These are phyloP conservation scores for Centroberyx gerrardi DNA, from an alignment of 2,797 vertebrate genomes.

Conservation along the genomic window DNA sequence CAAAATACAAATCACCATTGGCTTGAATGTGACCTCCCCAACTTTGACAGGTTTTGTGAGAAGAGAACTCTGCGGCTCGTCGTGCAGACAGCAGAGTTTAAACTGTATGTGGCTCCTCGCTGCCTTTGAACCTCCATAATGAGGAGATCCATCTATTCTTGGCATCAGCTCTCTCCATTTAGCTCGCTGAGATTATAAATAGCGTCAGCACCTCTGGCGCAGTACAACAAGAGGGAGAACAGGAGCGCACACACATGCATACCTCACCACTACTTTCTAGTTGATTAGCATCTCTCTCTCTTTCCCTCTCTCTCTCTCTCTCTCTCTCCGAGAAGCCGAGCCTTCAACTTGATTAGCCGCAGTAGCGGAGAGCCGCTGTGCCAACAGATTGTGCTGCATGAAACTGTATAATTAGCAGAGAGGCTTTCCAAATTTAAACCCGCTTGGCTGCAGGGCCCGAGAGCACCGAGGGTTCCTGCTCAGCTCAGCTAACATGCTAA, in stretches of 20 bases:
- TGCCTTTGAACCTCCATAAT: constrained; percentile 59
- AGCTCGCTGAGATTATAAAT: constrained; percentile 66
- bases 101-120: constrained; percentile 25
- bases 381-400: constrained; percentile 63
- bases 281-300: constrained; percentile 63
- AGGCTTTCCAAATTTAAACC: constrained; percentile 78
- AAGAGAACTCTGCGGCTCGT: constrained; percentile 16
- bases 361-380: constrained; percentile 49
- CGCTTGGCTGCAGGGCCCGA: constrained; percentile 60
- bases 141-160: constrained; percentile 64
- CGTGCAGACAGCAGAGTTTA: constrained; percentile 7
- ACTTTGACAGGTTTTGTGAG: constrained; percentile 4
- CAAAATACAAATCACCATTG: not conserved
- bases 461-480: constrained; percentile 51
- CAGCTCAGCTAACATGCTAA: constrained; percentile 76
- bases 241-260: constrained; percentile 10
- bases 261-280: constrained; percentile 59
- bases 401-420: constrained; percentile 72
- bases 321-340: constrained; percentile 31
- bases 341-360: constrained; percentile 72
- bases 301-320: not conserved
- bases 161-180: constrained; percentile 61
- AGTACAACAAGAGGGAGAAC: constrained; percentile 40
- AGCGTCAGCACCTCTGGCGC: constrained; percentile 54
- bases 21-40: constrained; percentile 15